Evolutionary conservation across 2,888 invertebrate species (phyloP).

Genomic region (Aricia artaxerxes): DNA sequence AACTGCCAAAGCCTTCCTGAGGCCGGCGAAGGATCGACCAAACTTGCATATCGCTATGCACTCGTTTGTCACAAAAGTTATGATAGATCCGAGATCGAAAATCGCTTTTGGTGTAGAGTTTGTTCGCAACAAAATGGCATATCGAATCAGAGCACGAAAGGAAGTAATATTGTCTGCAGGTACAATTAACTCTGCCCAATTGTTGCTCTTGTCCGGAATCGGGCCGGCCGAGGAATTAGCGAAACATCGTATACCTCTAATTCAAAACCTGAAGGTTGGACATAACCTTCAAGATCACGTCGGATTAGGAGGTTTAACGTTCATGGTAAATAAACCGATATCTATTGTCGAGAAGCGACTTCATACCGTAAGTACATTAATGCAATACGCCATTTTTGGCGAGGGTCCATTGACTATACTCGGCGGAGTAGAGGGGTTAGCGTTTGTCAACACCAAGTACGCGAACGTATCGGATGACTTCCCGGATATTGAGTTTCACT

Average conservation of each 20-base stretch:
- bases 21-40: conserved; percentile 88
- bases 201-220: conserved; percentile 95
- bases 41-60: conserved; percentile 93
- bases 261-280: conserved; percentile 91
- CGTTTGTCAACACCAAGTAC: conserved; percentile 93
- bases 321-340: conserved; percentile 88
- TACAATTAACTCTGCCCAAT: conserved; percentile 94
- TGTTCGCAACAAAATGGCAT: conserved; percentile 85
- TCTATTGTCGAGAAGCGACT: conserved; percentile 90
- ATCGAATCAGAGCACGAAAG: conserved; percentile 87
- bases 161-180: conserved; percentile 96
- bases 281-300: conserved; percentile 94
- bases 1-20: conserved; percentile 91
- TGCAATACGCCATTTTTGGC: conserved; percentile 91
- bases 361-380: conserved; percentile 88
- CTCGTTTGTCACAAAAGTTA: conserved; percentile 87
- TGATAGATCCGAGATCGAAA: conserved; percentile 87
- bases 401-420: conserved; percentile 91
- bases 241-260: conserved; percentile 88
- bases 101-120: conserved; percentile 92
- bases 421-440: conserved; percentile 94
- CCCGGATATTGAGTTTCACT: conserved; percentile 95
- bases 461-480: conserved; percentile 89
- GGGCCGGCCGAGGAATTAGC: conserved; percentile 86
- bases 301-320: conserved; percentile 91